Evolutionary conservation across 2,888 invertebrate species (phyloP).

Genomic region (Amaurobius ferox): DNA sequence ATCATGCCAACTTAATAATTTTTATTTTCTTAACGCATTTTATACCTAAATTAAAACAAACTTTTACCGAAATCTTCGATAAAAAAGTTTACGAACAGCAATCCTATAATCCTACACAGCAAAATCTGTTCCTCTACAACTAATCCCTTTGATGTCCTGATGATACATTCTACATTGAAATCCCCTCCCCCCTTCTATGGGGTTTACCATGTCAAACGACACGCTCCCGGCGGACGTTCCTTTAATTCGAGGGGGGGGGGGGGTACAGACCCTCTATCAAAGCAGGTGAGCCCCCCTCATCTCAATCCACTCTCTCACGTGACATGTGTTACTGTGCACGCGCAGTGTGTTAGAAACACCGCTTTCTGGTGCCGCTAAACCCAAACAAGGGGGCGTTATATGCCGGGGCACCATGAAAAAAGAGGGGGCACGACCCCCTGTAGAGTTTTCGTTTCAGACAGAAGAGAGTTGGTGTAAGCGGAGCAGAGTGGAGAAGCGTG

Average conservation of each 20-base stretch:
- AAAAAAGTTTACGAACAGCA: too few relatives aligned
- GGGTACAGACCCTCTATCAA: background rate
- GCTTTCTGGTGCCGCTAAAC: slow-evolving; percentile 37
- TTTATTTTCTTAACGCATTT: too few relatives aligned
- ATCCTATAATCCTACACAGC: too few relatives aligned
- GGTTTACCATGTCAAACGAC: slow-evolving; percentile 59
- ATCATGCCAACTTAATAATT: too few relatives aligned
- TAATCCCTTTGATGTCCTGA: background rate
- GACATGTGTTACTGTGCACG: slow-evolving; percentile 51
- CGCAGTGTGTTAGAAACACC: slow-evolving; percentile 50
- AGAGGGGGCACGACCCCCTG: background rate
- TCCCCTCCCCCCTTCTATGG: background rate
- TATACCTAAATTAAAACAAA: too few relatives aligned
- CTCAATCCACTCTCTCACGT: background rate
- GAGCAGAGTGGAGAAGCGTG: slow-evolving; percentile 7
- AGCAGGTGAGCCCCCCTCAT: background rate
- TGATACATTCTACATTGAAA: background rate
- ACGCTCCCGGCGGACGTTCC: slow-evolving; percentile 20
- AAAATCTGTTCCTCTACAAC: background rate
- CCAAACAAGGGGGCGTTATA: slow-evolving; percentile 6
- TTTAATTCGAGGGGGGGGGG: slow-evolving; percentile 41
- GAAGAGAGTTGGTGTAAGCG: slow-evolving; percentile 17
- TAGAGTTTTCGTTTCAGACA: background rate
- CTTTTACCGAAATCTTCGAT: too few relatives aligned
- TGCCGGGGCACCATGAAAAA: background rate